These are phyloP conservation scores for Sminthopsis crassicaudata DNA, from an alignment of 2,113 vertebrate species.

Conservation along the genomic window DNA sequence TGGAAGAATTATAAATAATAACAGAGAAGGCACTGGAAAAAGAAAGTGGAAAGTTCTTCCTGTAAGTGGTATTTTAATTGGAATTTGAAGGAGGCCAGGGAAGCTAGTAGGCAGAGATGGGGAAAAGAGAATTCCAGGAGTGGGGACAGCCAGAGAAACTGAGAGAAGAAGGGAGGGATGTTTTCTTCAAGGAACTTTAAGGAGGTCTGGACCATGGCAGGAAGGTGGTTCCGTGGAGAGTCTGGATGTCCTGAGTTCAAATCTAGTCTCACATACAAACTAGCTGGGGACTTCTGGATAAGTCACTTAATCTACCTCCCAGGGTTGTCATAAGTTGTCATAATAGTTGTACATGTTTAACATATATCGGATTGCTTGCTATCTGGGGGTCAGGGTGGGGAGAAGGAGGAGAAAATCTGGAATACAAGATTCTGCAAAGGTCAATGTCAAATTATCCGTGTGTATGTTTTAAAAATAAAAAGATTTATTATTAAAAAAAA, in stretches of 20 bases:
- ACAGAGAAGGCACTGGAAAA: background rate
- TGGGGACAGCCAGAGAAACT: background rate
- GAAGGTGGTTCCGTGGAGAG: background rate
- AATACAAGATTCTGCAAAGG: too few species aligned
- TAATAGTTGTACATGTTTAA: too few species aligned
- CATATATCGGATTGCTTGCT: too few species aligned
- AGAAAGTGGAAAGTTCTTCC: background rate
- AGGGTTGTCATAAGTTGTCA: background rate
- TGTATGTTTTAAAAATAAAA: too few species aligned
- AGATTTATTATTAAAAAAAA: too few species aligned
- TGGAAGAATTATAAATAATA: background rate
- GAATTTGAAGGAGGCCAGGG: background rate
- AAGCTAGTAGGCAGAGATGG: background rate
- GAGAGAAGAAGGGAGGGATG: background rate
- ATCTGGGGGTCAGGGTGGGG: too few species aligned
- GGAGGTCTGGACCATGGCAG: background rate
- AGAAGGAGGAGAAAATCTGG: too few species aligned
- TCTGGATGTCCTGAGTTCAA: background rate
- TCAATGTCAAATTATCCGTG: too few species aligned
- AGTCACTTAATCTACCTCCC: background rate
- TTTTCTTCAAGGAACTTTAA: background rate
- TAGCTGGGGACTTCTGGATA: background rate
- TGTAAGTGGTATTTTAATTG: background rate
- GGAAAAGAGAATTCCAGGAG: background rate
- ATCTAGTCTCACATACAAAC: background rate